A percentile compares a stretch with the other conserved stretches of the same genome.
Conservation (phyloP, 2,113 vertebrate species). For the Serinus canaria region DNA sequence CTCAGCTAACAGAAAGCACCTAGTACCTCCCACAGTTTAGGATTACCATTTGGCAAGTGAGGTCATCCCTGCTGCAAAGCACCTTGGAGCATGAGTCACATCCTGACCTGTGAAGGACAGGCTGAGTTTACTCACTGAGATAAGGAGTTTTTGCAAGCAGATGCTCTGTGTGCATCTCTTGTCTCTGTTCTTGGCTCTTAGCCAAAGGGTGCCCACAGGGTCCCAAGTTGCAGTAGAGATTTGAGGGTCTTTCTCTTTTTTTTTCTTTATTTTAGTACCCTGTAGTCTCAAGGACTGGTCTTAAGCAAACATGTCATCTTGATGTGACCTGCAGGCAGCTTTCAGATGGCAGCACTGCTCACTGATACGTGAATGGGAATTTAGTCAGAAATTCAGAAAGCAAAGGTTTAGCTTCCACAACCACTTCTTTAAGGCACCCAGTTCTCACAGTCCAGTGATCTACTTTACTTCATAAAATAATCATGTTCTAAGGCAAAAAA, state of each 20-base stretch:
- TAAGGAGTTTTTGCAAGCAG: neutral
- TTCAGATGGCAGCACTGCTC: neutral
- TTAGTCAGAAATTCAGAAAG: neutral
- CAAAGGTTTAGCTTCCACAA: neutral
- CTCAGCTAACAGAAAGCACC: neutral
- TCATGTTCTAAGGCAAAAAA: neutral
- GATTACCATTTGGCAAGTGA: neutral
- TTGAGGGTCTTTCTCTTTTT: neutral
- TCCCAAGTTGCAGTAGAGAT: neutral
- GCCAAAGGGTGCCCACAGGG: neutral
- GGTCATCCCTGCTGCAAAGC: neutral
- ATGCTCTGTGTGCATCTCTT: neutral
- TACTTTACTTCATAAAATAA: neutral
- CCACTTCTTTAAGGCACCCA: neutral
- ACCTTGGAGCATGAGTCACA: neutral
- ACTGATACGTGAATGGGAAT: neutral
- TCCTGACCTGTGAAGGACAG: fast-evolving
- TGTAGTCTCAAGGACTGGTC: neutral
- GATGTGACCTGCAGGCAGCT: neutral
- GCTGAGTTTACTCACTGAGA: neutral
- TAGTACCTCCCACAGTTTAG: neutral
- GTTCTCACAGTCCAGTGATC: neutral
- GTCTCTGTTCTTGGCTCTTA: neutral
- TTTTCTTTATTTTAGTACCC: neutral
- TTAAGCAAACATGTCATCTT: neutral